A percentile compares a stretch with the other conserved stretches of the same genome.
phyloP scores from a whole-genome alignment of 2,797 vertebrate genomes.

The Kryptopterus vitreolus region DNA sequence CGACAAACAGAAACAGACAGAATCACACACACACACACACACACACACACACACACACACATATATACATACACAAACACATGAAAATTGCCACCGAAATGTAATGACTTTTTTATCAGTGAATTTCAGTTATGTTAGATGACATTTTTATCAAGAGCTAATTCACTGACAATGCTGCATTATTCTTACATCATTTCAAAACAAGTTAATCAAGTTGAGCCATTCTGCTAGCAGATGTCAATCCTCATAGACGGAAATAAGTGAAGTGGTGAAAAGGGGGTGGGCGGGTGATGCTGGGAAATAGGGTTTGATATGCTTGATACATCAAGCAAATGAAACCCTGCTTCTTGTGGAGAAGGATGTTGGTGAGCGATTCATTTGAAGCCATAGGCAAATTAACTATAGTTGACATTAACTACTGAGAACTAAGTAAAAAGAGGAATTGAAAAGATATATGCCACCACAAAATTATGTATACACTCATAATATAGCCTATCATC shows the following conservation, averaged over 20 bases:
- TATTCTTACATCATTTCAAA: background rate
- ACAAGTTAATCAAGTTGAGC: background rate
- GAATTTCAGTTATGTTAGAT: background rate
- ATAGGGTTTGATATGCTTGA: background rate
- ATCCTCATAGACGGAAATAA: background rate
- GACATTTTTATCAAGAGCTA: background rate
- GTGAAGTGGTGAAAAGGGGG: background rate
- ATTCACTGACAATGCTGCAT: background rate
- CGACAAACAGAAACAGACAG: conserved; percentile 17
- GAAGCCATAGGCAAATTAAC: background rate
- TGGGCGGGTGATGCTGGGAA: background rate
- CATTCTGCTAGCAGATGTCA: background rate
- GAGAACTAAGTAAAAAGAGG: background rate
- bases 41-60: background rate
- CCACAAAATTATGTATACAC: conserved; percentile 2
- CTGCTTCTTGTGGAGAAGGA: background rate
- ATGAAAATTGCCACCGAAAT: too few species aligned
- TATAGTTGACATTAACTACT: background rate
- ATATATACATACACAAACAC: background rate
- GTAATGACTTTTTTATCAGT: background rate
- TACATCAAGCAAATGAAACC: background rate
- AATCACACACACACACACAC: background rate
- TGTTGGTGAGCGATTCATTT: background rate
- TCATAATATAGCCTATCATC: background rate
- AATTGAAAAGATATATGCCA: background rate